phyloP scores from a whole-genome alignment of 2,888 invertebrate species.

The Rhamphomyia laevipes region DNA sequence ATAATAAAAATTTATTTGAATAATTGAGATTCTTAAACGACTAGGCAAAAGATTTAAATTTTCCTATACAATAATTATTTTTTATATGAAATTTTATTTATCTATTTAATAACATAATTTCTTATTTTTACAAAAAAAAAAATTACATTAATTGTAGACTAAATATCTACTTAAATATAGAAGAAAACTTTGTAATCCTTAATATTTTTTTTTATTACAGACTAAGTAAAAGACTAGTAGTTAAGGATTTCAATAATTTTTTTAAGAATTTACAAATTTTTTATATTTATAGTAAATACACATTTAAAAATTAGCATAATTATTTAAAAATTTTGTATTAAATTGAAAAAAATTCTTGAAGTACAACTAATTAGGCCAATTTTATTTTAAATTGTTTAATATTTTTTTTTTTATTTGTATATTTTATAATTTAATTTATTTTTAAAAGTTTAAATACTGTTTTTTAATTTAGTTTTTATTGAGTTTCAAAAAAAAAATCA shows the following conservation, averaged over 20 bases:
- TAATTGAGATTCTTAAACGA: neutral
- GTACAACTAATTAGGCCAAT: neutral
- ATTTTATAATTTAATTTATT: no score
- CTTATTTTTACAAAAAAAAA: no score
- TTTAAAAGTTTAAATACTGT: no score
- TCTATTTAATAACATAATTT: neutral
- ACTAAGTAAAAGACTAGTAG: neutral
- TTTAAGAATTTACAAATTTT: neutral
- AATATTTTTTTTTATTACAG: neutral
- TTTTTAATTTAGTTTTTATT: no score
- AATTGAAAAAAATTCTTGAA: neutral
- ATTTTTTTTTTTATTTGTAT: no score
- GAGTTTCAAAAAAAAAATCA: no score
- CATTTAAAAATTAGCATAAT: no score
- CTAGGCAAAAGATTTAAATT: neutral
- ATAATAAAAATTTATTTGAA: neutral
- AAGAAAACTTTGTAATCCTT: no score
- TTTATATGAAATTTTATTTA: neutral
- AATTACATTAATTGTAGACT: neutral
- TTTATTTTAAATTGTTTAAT: neutral
- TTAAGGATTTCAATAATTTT: neutral
- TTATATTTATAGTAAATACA: neutral
- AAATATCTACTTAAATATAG: neutral
- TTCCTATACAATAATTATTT: neutral
- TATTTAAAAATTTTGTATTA: neutral